Conservation (phyloP, 2,797 vertebrate species). For the Basileuterus tristriatus region DNA sequence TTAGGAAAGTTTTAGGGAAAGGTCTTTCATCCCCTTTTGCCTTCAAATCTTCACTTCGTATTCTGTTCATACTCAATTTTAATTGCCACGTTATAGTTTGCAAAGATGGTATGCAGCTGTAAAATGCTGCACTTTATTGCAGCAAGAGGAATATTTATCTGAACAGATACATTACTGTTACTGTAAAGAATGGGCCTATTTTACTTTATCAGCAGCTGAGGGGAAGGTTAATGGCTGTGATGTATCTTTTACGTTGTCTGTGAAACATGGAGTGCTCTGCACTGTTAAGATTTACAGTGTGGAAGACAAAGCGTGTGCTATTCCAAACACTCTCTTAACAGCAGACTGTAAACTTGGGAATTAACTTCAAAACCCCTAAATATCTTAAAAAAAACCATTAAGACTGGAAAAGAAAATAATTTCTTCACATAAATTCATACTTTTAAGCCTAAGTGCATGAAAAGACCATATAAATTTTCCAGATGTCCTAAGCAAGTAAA, state of each 20-base stretch:
- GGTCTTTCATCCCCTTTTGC: not conserved
- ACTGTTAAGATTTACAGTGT: constrained; percentile 61
- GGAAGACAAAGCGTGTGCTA: constrained; percentile 56
- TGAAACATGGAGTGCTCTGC: constrained; percentile 64
- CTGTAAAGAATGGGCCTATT: constrained; percentile 74
- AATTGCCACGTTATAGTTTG: constrained; percentile 54
- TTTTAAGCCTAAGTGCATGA: not conserved
- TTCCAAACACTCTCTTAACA: constrained; percentile 38
- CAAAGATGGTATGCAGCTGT: constrained; percentile 40
- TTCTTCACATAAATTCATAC: not conserved
- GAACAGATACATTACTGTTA: constrained; percentile 70
- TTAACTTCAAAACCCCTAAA: constrained; percentile 41
- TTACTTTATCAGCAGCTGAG: constrained; percentile 76
- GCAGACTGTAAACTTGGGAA: constrained; percentile 23
- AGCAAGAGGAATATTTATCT: constrained; percentile 72
- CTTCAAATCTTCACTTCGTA: constrained; percentile 37
- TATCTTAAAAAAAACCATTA: constrained; percentile 35
- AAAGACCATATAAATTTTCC: not conserved
- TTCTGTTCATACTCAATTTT: constrained; percentile 55
- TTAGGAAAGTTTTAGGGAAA: constrained; percentile 15
- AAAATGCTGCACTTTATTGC: constrained; percentile 67
- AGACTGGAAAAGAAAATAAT: constrained; percentile 25
- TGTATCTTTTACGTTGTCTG: constrained; percentile 68
- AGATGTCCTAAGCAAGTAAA: not conserved
- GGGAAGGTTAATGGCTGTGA: constrained; percentile 74